phyloP scores from a whole-genome alignment of 64 coral and sea anemone genomes.

The Actinia equina region DNA sequence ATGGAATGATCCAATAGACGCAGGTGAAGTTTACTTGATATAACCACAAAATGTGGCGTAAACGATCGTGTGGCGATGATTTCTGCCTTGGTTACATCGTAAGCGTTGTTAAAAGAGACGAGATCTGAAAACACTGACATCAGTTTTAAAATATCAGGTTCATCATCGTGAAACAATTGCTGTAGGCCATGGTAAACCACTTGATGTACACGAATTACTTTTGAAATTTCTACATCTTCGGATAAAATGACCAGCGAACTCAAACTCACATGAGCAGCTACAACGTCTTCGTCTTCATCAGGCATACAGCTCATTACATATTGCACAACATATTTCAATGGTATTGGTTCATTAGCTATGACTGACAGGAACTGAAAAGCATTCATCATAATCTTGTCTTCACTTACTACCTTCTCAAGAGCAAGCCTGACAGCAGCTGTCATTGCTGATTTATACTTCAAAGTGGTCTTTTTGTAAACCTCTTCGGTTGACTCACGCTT shows the following conservation, averaged over 20 bases:
- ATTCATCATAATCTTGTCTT: slow-evolving; percentile 20
- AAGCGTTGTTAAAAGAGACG: not conserved
- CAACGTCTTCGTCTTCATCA: slow-evolving; percentile 25
- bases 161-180: too few relatives aligned
- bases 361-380: slow-evolving; percentile 45
- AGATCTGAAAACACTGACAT: slow-evolving; percentile 14
- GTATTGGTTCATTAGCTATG: slow-evolving; percentile 32
- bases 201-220: slow-evolving; percentile 33
- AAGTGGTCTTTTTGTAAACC: slow-evolving; percentile 14
- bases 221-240: not conserved
- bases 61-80: not conserved
- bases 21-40: not conserved
- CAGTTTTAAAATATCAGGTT: not conserved
- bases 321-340: slow-evolving; percentile 15
- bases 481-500: slow-evolving; percentile 13
- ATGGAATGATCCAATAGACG: not conserved
- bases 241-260: not conserved
- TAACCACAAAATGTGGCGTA: not conserved
- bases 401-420: slow-evolving; percentile 9
- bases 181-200: not conserved
- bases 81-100: not conserved
- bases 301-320: slow-evolving; percentile 12
- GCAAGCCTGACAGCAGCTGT: slow-evolving; percentile 11
- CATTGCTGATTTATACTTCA: not conserved
- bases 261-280: not conserved